Base-by-base conservation (phyloP, 2,888 invertebrate species). In the Piscicola geometra region DNA sequence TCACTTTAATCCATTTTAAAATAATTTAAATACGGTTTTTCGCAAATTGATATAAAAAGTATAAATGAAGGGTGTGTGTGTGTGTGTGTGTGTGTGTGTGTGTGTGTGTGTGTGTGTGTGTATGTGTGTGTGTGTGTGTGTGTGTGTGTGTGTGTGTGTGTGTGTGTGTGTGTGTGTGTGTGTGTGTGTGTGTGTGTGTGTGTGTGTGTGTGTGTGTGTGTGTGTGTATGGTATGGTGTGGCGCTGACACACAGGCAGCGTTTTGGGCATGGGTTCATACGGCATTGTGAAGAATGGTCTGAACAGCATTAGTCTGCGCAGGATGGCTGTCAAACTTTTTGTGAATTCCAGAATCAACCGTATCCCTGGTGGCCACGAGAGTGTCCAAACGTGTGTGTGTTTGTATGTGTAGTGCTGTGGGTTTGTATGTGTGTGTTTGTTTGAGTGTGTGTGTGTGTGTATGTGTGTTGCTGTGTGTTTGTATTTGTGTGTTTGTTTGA, bases 251-350 rank as follows among this genome's bases (percentile, higher is more conserved):
- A n/a, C 3, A 56, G 60, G n/a, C 60, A 56, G 60, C n/a, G 60
- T 73, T 25, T 35, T 73, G 64, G 73, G 64, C 36, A 64, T 73
- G 33, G 73, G 73, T 18, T 73, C 73, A 0, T 73, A 73, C 28
- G 73, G 73, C 2, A 73, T 73, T 0, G 73, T 73, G 60, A 73
- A 73, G 41, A 35, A 30, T 15, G 21, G 33, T 1, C 0, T 73
- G 25, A 64, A 73, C 25, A 30, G 35, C 32, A 60, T 73, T 21
- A 64, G 52, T 3, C 36, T 73, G 60, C 56, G 36, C 35, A 73
- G 73, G 30, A 33, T 56, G 35, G 73, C 73, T 25, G 73, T 73
- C 21, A 73, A 73, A 30, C 32, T 73, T 1, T 73, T 73, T 64
- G 64, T 60, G 28, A 30, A 52, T 1, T 30, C 33, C 12, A 52